These are phyloP conservation scores for Lethocerus indicus DNA, from an alignment of 1,140 invertebrate genomes.

Conservation along the genomic window DNA sequence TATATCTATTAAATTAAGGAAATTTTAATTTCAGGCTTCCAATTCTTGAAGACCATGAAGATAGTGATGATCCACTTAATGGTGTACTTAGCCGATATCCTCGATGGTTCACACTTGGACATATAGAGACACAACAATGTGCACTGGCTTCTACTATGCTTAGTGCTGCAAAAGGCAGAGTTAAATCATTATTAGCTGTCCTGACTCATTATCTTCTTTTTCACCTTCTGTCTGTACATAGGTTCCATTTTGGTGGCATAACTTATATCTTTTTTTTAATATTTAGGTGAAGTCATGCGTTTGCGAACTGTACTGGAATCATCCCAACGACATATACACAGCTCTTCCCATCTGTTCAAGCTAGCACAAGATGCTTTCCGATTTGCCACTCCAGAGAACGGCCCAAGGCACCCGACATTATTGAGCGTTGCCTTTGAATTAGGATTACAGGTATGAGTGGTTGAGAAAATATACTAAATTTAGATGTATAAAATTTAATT, in stretches of 20 bases:
- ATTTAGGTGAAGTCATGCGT: constrained; percentile 42
- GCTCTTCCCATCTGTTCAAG: constrained; percentile 66
- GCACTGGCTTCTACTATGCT: constrained; percentile 61
- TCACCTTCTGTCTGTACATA: too few species aligned
- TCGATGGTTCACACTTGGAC: constrained; percentile 52
- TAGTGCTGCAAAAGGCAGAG: constrained; percentile 51
- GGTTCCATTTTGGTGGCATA: neutral
- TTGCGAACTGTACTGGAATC: constrained; percentile 56
- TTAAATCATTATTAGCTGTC: too few species aligned
- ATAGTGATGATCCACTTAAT: constrained; percentile 32
- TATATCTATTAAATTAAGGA: neutral
- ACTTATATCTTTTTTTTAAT: constrained; percentile 5
- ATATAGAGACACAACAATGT: constrained; percentile 68
- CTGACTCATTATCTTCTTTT: too few species aligned
- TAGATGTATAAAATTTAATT: too few species aligned
- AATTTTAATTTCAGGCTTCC: constrained; percentile 36
- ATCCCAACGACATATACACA: constrained; percentile 61
- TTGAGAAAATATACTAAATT: too few species aligned
- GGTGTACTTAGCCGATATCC: constrained; percentile 37
- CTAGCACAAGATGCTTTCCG: constrained; percentile 69
- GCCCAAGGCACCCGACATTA: constrained; percentile 48
- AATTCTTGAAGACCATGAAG: constrained; percentile 58
- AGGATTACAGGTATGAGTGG: constrained; percentile 61
- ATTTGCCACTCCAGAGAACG: constrained; percentile 57
- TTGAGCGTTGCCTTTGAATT: constrained; percentile 64